A percentile compares a stretch with the other conserved stretches of the same genome.
Evolutionary conservation across 2,888 invertebrate species (phyloP).

Genomic region (Zonitis immaculata): DNA sequence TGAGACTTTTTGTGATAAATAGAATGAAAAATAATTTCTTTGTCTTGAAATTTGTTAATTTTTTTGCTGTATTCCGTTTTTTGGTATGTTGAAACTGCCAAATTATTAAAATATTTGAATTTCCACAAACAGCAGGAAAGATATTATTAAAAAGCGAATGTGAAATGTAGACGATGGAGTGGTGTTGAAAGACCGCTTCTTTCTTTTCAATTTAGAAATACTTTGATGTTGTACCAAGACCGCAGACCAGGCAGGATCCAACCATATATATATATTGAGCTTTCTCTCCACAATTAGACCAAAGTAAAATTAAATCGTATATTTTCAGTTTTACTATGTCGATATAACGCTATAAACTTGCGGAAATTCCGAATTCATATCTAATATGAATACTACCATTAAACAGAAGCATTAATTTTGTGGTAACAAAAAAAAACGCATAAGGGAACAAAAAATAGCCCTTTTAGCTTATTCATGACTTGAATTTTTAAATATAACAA

Average conservation of each 20-base stretch:
- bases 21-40: background rate
- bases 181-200: constrained; percentile 10
- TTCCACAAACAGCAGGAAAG: background rate
- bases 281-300: constrained; percentile 7
- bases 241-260: too few species aligned
- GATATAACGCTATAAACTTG: background rate
- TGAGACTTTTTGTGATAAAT: too few species aligned
- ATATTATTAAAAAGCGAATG: background rate
- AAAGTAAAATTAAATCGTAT: constrained; percentile 9
- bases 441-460: background rate
- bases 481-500: background rate
- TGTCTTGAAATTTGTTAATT: background rate
- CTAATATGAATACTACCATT: too few species aligned
- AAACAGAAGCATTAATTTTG: background rate
- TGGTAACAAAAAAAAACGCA: background rate
- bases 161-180: background rate
- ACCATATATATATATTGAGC: constrained; percentile 12
- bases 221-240: constrained; percentile 13
- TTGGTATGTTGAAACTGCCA: too few species aligned
- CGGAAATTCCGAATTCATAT: background rate
- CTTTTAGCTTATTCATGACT: background rate
- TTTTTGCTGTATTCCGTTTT: too few species aligned
- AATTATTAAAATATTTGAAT: background rate
- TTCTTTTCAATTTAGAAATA: constrained; percentile 13
- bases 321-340: background rate